These are phyloP conservation scores for Ornithoptera alexandrae DNA, from an alignment of 2,888 invertebrate species.

Conservation along the genomic window DNA sequence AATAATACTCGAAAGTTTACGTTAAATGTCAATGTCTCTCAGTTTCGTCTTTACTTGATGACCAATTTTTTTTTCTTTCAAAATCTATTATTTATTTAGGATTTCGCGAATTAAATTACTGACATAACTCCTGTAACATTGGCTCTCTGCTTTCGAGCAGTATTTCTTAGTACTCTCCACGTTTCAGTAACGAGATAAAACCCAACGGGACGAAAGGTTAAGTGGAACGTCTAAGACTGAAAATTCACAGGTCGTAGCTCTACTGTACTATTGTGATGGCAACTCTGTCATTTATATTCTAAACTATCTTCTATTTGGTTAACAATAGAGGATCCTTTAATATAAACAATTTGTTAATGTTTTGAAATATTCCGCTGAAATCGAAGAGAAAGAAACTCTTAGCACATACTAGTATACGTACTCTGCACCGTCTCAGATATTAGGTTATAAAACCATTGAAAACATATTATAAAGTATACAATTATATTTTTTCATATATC, in stretches of 20 bases:
- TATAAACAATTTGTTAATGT: not conserved
- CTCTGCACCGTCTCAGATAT: too few relatives aligned
- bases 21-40: too few relatives aligned
- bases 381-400: not conserved
- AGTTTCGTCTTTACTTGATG: too few relatives aligned
- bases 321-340: not conserved
- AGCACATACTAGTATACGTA: too few relatives aligned
- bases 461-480: too few relatives aligned
- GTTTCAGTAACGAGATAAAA: slow-evolving; percentile 19
- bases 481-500: too few relatives aligned
- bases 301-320: not conserved
- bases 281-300: slow-evolving; percentile 10
- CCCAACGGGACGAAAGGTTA: slow-evolving; percentile 22
- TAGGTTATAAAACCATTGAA: too few relatives aligned
- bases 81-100: too few relatives aligned
- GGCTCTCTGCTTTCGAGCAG: slow-evolving; percentile 9
- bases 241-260: slow-evolving; percentile 17
- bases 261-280: slow-evolving; percentile 12
- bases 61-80: too few relatives aligned
- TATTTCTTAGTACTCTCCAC: slow-evolving; percentile 9
- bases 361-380: not conserved
- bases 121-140: slow-evolving; percentile 8
- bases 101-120: slow-evolving; percentile 9
- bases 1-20: too few relatives aligned
- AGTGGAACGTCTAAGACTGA: slow-evolving; percentile 14